Evolutionary conservation across 2,888 invertebrate species (phyloP).

Genomic region (Cataglyphis altisquamis): DNA sequence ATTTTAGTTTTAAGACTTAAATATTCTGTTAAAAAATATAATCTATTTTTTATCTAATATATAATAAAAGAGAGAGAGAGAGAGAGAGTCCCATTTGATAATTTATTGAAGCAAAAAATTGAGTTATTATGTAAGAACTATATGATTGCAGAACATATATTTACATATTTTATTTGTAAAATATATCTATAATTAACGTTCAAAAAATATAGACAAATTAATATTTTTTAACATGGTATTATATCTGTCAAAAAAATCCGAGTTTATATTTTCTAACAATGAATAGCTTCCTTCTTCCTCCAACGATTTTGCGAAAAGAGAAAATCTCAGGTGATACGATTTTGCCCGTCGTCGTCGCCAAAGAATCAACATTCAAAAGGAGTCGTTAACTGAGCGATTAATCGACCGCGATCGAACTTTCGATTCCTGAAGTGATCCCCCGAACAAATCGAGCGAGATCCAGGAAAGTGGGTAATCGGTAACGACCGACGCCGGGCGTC

Average conservation of each 20-base stretch:
- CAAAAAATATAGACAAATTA: background rate
- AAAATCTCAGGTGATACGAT: background rate
- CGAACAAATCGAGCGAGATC: constrained; percentile 76
- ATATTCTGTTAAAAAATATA: background rate
- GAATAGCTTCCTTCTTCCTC: background rate
- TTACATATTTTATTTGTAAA: background rate
- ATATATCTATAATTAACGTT: background rate
- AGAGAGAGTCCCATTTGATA: background rate
- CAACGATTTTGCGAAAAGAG: background rate
- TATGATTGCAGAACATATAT: background rate
- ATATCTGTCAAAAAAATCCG: background rate
- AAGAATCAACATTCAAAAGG: constrained; percentile 68
- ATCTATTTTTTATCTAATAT: background rate
- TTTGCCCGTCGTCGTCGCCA: constrained; percentile 26
- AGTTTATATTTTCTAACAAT: background rate
- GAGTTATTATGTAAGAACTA: background rate
- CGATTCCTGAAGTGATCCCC: constrained; percentile 81
- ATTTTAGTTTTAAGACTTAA: background rate
- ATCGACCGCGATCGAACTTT: constrained; percentile 80
- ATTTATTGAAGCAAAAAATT: background rate
- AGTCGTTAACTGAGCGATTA: constrained; percentile 78
- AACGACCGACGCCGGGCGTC: constrained; percentile 32
- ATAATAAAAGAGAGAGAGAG: background rate
- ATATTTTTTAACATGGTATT: background rate
- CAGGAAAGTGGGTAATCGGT: constrained; percentile 61